A percentile compares a stretch with the other conserved stretches of the same genome.
Evolutionary conservation across 2,113 vertebrate genomes (phyloP).

Genomic region (Brachirus orientalis): DNA sequence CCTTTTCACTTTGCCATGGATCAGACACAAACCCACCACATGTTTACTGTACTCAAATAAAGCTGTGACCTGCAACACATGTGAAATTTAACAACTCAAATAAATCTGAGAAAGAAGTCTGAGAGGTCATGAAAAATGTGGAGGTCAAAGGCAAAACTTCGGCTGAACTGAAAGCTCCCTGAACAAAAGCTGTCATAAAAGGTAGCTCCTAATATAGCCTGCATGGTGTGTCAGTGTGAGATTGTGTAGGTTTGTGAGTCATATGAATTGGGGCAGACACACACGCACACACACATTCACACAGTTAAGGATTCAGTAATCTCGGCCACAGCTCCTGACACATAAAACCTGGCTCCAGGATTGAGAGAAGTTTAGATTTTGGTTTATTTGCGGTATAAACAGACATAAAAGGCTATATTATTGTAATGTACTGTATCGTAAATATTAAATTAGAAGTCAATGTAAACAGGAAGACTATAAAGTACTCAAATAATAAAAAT

Average conservation of each 20-base stretch:
- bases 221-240: constrained; percentile 5
- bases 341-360: constrained; percentile 22
- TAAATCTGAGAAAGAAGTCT: no score
- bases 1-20: no score
- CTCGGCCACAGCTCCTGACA: constrained; percentile 37
- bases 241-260: constrained; percentile 45
- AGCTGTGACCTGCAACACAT: no score
- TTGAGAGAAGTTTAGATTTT: constrained; percentile 16
- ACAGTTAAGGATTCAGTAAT: no score
- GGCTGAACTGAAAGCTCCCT: constrained; percentile 9
- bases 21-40: no score
- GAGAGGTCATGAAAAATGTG: no score
- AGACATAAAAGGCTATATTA: background rate
- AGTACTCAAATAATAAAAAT: no score
- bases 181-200: constrained; percentile 47
- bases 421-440: no score
- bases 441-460: no score
- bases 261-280: constrained; percentile 27
- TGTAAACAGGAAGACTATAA: no score
- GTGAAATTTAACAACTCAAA: no score
- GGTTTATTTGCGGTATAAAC: background rate
- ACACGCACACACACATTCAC: background rate
- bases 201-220: constrained; percentile 50
- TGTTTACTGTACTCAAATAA: no score
- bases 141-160: background rate